Percentiles rank a stretch among this genome's conserved stretches.
These are phyloP conservation scores for Drosophila repletoides DNA, from an alignment of 1,140 invertebrate species.

Conservation along the genomic window DNA sequence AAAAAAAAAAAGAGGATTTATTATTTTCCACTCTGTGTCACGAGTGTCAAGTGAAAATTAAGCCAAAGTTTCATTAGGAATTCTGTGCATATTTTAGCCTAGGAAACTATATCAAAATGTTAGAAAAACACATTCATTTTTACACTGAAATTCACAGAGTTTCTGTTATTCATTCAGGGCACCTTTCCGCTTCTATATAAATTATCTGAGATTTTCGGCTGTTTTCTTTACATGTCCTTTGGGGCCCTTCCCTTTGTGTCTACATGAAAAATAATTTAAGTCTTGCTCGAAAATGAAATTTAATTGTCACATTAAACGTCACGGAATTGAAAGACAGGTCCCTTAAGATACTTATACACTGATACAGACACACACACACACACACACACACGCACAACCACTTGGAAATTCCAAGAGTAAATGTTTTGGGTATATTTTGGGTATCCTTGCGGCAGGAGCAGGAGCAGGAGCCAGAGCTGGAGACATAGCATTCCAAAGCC, in stretches of 20 bases:
- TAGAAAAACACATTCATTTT: too few relatives aligned
- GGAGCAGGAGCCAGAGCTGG: too few relatives aligned
- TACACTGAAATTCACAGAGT: slow-evolving; percentile 18
- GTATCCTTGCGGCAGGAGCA: too few relatives aligned
- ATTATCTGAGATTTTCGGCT: slow-evolving; percentile 26
- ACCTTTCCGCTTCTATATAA: neutral
- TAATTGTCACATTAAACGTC: slow-evolving; percentile 77
- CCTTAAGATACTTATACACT: slow-evolving; percentile 38
- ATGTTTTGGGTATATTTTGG: slow-evolving; percentile 7
- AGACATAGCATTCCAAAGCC: slow-evolving; percentile 38
- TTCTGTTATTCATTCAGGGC: too few relatives aligned
- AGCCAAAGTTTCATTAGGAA: slow-evolving; percentile 12
- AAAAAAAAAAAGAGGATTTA: neutral
- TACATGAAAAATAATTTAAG: slow-evolving; percentile 27
- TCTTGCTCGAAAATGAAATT: slow-evolving; percentile 64
- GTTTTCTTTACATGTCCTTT: slow-evolving; percentile 48
- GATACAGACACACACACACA: slow-evolving; percentile 2
- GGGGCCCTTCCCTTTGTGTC: slow-evolving; percentile 19
- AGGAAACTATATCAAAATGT: too few relatives aligned
- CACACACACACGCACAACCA: neutral
- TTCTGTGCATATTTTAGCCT: too few relatives aligned
- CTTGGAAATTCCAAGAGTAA: slow-evolving; percentile 10
- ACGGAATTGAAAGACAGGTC: slow-evolving; percentile 61
- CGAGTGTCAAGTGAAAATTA: slow-evolving; percentile 38
- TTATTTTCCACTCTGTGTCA: slow-evolving; percentile 36